A percentile compares a stretch with the other conserved stretches of the same genome.
Evolutionary conservation across 1,140 invertebrate species (phyloP).

Genomic region (Melitaea cinxia): DNA sequence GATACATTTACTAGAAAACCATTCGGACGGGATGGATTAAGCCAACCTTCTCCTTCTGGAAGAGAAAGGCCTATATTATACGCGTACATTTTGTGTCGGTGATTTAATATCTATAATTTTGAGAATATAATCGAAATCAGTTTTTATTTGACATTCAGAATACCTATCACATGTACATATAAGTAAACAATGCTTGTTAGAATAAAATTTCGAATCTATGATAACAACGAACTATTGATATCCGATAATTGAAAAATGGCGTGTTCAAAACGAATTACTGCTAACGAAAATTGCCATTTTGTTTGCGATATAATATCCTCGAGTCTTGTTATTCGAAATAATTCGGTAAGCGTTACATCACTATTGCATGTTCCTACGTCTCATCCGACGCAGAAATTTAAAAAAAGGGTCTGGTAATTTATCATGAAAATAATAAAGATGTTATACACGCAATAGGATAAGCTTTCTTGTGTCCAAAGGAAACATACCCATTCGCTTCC

Average conservation of each 20-base stretch:
- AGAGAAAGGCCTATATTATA: too few species aligned
- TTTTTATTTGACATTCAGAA: too few species aligned
- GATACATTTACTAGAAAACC: too few species aligned
- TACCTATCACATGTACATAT: background rate
- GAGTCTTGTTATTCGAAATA: constrained; percentile 35
- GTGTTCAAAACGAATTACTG: constrained; percentile 64
- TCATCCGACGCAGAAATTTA: constrained; percentile 3
- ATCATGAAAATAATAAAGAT: constrained; percentile 19
- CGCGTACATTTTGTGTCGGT: too few species aligned
- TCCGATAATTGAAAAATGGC: constrained; percentile 75
- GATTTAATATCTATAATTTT: too few species aligned
- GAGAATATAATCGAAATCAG: too few species aligned
- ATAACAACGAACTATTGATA: constrained; percentile 73
- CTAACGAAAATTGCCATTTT: constrained; percentile 52
- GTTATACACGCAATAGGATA: constrained; percentile 11
- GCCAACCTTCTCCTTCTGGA: too few species aligned
- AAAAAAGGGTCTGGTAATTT: constrained; percentile 10
- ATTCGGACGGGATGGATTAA: too few species aligned
- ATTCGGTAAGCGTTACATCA: constrained; percentile 11
- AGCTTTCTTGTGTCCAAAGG: background rate
- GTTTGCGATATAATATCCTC: constrained; percentile 37
- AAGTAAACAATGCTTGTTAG: too few species aligned
- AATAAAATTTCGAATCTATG: background rate
- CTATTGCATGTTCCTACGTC: constrained; percentile 13
- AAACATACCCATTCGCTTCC: too few species aligned